Evolutionary conservation across 2,113 vertebrate species (phyloP), one percentile per base, ranked within the genome.

Genomic region (Psophia crepitans): DNA sequence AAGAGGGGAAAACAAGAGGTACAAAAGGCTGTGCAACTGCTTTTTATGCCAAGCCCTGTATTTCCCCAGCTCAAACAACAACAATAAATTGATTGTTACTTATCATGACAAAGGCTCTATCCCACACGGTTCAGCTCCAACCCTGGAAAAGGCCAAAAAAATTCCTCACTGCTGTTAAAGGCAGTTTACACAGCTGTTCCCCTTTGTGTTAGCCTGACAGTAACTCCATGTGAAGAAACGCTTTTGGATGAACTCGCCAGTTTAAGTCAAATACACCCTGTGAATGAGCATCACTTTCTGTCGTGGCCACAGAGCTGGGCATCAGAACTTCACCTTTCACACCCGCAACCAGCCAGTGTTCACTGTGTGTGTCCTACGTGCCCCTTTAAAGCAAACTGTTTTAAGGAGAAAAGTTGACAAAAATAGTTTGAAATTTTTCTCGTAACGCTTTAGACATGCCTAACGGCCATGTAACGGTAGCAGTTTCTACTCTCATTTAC

Each of bases 311-410:
- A 32, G 3, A 46, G 24, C n/a, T 44, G 27, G 18, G 41, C 13
- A 39, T 23, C 37, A 37, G 3, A 53, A 70, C n/a, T 48, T 70
- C 4, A 13, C 44, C 32, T 63, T 77, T 86, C 23, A 27, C 8
- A 6, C 6, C 5, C 17, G 30, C 20, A 44, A 56, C 1, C n/a
- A 41, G 54, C 1, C 44, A 19, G 48, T 53, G 41, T 28, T 43
- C 65, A 41, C 30, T 5, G 11, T 4, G 7, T 8, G 16, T 14
- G 2, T 7, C 28, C 28, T 58, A 16, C 0, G 3, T 4, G 46
- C 6, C 56, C 33, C 26, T 56, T 44, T 17, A 46, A 78, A 74
- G 23, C 7, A 10, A 46, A 76, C 0, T 0, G 22, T 13, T 41
- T 64, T 30, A 24, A 35, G 5, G 35, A 57, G 64, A 30, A 64